Percentiles rank a stretch among this genome's conserved stretches.
Conservation (phyloP, 2,888 invertebrate genomes). For the Melitaea athalia region DNA sequence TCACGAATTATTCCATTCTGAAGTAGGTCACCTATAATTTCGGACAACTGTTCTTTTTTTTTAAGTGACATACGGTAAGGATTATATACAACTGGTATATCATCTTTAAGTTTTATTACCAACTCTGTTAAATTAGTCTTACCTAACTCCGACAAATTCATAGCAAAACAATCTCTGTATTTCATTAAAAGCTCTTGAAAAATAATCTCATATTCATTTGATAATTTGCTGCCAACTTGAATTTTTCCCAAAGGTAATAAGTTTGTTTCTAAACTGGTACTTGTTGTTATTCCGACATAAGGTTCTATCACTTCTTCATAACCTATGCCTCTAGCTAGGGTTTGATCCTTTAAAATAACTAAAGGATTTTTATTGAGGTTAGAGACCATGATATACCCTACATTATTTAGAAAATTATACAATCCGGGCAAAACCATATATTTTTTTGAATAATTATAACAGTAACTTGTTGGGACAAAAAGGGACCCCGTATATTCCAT, state of each 20-base stretch:
- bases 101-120: slow-evolving; percentile 1
- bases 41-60: neutral
- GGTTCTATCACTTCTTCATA: too few species aligned
- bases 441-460: too few species aligned
- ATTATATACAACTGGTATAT: neutral
- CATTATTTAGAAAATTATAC: too few species aligned
- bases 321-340: too few species aligned
- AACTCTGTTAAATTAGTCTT: neutral
- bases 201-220: neutral
- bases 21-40: neutral
- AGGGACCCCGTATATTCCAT: too few species aligned
- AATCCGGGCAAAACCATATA: too few species aligned
- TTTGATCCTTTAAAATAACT: too few species aligned
- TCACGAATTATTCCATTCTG: neutral
- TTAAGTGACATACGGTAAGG: slow-evolving; percentile 3
- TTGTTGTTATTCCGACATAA: too few species aligned
- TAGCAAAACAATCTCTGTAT: neutral
- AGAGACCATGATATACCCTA: too few species aligned
- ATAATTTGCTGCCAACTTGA: neutral
- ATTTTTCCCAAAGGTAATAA: neutral
- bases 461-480: too few species aligned
- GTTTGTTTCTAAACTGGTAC: neutral
- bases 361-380: too few species aligned
- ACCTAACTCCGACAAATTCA: neutral
- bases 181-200: neutral